Conservation (phyloP, 2,113 vertebrate species). For the Megalops atlanticus region DNA sequence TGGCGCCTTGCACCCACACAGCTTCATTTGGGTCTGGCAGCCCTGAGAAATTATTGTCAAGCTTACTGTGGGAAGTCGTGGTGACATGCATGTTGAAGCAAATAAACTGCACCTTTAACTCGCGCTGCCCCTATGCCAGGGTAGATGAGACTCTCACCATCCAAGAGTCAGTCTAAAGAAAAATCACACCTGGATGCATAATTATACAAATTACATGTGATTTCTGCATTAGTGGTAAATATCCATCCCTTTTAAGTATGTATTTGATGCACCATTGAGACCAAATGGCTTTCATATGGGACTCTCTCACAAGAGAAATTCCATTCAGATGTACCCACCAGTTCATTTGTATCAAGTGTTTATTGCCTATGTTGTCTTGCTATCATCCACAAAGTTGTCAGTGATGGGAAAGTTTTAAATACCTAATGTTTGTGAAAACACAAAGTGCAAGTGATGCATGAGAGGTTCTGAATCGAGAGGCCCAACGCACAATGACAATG, state of each 20-base stretch:
- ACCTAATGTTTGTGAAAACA: not conserved
- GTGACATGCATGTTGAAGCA: slow-evolving; percentile 17
- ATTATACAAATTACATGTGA: not conserved
- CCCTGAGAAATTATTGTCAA: slow-evolving; percentile 5
- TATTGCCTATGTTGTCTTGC: not conserved
- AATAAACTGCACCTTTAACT: slow-evolving; percentile 23
- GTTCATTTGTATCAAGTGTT: not conserved
- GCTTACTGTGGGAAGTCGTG: not conserved
- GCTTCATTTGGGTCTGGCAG: slow-evolving; percentile 12
- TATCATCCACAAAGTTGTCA: not conserved
- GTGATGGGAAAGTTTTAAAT: not conserved
- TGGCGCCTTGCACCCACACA: not conserved
- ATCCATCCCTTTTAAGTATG: too few relatives aligned
- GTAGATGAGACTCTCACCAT: not conserved
- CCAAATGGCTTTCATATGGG: not conserved
- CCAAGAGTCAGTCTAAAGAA: not conserved
- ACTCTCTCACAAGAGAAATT: not conserved
- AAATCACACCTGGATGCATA: not conserved
- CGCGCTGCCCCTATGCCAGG: not conserved
- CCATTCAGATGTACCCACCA: not conserved
- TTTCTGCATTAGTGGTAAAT: too few relatives aligned
- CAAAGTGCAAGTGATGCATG: not conserved
- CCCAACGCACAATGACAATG: not conserved
- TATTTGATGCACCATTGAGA: not conserved
- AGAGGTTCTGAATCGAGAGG: not conserved